phyloP scores from a whole-genome alignment of 2,888 invertebrate species.

The Himalopsyche tibetana region DNA sequence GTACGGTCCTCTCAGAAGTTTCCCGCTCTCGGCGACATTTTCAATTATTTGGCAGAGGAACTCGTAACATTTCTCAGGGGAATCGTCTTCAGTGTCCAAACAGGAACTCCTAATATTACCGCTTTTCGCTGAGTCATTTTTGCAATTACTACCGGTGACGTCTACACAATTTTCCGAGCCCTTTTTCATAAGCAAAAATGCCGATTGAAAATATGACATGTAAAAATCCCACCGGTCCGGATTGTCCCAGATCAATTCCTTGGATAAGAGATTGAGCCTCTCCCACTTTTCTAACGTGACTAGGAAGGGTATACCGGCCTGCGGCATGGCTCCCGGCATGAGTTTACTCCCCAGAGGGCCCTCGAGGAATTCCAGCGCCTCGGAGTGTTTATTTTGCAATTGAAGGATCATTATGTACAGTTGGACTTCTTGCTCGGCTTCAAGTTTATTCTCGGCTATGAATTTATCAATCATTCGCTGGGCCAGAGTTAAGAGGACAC shows the following conservation, averaged over 20 bases:
- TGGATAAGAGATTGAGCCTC: constrained; percentile 84
- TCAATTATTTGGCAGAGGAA: constrained; percentile 76
- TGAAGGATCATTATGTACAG: constrained; percentile 90
- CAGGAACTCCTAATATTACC: constrained; percentile 38
- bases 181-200: constrained; percentile 78
- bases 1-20: constrained; percentile 86
- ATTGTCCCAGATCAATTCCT: constrained; percentile 84
- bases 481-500: constrained; percentile 89
- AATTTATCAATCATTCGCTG: constrained; percentile 96
- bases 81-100: constrained; percentile 70
- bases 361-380: constrained; percentile 88
- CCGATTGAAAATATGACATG: constrained; percentile 83
- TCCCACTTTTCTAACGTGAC: constrained; percentile 85
- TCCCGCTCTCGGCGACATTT: constrained; percentile 71
- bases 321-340: constrained; percentile 80
- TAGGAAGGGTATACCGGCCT: constrained; percentile 68
- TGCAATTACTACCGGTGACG: constrained; percentile 67
- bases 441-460: constrained; percentile 90
- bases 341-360: constrained; percentile 83
- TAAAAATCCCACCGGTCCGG: constrained; percentile 86
- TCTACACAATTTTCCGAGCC: constrained; percentile 64
- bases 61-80: constrained; percentile 74
- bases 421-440: constrained; percentile 95
- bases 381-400: constrained; percentile 87
- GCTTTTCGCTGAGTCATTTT: not conserved